These are phyloP conservation scores for Acrocephalus arundinaceus DNA, from an alignment of 2,113 vertebrate species.

Conservation along the genomic window DNA sequence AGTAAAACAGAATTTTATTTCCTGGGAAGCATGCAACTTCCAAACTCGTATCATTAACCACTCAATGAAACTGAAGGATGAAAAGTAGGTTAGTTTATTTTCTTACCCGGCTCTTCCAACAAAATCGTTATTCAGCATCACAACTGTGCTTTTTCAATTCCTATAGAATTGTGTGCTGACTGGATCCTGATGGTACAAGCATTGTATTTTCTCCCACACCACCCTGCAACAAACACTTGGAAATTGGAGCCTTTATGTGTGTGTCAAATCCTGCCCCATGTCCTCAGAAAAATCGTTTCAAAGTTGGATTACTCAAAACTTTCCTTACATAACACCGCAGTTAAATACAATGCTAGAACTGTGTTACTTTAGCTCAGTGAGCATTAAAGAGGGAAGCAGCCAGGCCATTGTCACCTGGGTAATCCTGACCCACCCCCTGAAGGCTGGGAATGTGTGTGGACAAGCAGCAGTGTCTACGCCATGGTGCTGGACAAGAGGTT, in stretches of 20 bases:
- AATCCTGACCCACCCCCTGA: not conserved
- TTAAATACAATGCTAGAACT: not conserved
- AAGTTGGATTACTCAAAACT: not conserved
- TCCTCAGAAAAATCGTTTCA: not conserved
- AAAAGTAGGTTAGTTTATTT: not conserved
- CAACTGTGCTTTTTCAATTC: not conserved
- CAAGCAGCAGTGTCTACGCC: not conserved
- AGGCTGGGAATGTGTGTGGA: not conserved
- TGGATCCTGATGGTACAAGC: not conserved
- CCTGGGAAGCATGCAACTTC: not conserved
- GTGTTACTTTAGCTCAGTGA: not conserved
- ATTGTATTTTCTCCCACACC: not conserved
- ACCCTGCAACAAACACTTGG: not conserved
- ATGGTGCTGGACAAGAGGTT: not conserved
- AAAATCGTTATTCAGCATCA: not conserved
- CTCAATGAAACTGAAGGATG: not conserved
- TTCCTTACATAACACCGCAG: not conserved
- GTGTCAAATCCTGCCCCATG: rapidly evolving
- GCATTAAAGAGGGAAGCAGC: not conserved
- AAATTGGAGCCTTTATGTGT: not conserved
- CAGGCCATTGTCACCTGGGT: not conserved
- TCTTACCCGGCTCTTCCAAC: not conserved
- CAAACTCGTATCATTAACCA: not conserved
- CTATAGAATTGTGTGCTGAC: rapidly evolving
- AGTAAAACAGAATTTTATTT: not conserved